phyloP scores from a whole-genome alignment of 2,113 vertebrate genomes.

The Egretta garzetta region DNA sequence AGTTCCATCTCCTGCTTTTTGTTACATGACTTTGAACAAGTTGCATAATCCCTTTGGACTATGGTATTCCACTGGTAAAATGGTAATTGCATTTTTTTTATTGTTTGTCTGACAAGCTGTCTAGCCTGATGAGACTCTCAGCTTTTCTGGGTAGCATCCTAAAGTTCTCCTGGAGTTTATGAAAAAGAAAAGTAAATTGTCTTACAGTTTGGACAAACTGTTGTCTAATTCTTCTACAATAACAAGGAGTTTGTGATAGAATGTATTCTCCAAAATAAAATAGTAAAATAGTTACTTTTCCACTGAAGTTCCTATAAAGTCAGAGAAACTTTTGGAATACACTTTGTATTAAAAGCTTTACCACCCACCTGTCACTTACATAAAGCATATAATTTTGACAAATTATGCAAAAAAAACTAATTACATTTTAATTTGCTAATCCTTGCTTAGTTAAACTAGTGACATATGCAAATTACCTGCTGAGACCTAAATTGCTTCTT shows the following conservation, averaged over 20 bases:
- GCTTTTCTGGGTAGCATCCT: not conserved
- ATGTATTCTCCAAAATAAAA: not conserved
- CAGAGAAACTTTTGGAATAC: constrained; percentile 52
- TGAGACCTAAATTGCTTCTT: constrained; percentile 63
- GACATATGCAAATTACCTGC: constrained; percentile 68
- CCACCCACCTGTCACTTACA: constrained; percentile 53
- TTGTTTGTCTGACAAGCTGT: not conserved
- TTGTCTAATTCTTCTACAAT: not conserved
- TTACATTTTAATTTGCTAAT: constrained; percentile 76
- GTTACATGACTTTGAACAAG: not conserved
- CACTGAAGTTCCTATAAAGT: constrained; percentile 43
- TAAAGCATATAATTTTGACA: constrained; percentile 69
- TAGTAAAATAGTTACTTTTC: constrained; percentile 26
- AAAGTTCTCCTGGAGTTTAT: not conserved
- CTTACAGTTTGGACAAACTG: not conserved
- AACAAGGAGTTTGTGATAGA: not conserved
- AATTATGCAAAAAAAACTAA: constrained; percentile 56
- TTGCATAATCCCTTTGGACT: not conserved
- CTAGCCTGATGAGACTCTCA: not conserved
- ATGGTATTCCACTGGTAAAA: not conserved
- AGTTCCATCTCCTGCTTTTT: not conserved
- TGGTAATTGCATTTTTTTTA: not conserved
- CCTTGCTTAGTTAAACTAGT: constrained; percentile 64
- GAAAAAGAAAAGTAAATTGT: not conserved
- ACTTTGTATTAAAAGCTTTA: constrained; percentile 47